Evolutionary conservation across 2,888 invertebrate genomes (phyloP).

Genomic region (Hyposoter didymator): DNA sequence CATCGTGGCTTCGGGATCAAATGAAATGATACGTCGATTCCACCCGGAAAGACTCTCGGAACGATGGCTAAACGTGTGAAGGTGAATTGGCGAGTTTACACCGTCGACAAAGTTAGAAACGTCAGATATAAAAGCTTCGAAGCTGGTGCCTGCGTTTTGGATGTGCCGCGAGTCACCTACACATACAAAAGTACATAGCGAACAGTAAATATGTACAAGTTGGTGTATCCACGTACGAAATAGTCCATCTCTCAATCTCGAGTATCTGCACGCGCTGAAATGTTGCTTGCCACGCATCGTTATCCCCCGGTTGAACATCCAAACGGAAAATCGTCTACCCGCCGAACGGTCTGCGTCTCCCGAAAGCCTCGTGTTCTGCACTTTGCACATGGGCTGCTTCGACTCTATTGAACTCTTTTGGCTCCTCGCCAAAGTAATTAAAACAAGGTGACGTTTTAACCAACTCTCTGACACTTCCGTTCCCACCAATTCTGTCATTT

Average conservation of each 20-base stretch:
- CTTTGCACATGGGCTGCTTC: constrained; percentile 69
- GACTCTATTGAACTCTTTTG: constrained; percentile 1
- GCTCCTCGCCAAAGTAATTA: background rate
- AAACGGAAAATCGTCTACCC: constrained; percentile 5
- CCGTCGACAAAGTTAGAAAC: constrained; percentile 22
- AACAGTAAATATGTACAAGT: background rate
- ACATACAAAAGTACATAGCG: background rate
- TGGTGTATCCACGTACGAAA: background rate
- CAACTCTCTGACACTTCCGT: background rate
- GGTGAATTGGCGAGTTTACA: background rate
- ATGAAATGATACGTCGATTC: background rate
- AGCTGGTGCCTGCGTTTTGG: background rate
- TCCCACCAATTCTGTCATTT: background rate
- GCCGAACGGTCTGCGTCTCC: constrained; percentile 47
- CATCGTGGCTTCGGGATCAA: too few species aligned
- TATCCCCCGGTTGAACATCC: constrained; percentile 29
- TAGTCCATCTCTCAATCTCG: constrained; percentile 6
- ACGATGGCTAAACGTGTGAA: background rate
- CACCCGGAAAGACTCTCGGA: background rate
- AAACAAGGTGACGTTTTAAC: background rate
- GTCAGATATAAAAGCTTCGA: background rate
- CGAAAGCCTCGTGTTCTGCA: constrained; percentile 67
- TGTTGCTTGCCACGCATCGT: constrained; percentile 11
- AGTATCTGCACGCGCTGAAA: constrained; percentile 53
- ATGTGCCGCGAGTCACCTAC: background rate